Percentiles rank a stretch among this genome's conserved stretches.
phyloP scores from a whole-genome alignment of 1,140 invertebrate genomes.

The Euschistus heros region DNA sequence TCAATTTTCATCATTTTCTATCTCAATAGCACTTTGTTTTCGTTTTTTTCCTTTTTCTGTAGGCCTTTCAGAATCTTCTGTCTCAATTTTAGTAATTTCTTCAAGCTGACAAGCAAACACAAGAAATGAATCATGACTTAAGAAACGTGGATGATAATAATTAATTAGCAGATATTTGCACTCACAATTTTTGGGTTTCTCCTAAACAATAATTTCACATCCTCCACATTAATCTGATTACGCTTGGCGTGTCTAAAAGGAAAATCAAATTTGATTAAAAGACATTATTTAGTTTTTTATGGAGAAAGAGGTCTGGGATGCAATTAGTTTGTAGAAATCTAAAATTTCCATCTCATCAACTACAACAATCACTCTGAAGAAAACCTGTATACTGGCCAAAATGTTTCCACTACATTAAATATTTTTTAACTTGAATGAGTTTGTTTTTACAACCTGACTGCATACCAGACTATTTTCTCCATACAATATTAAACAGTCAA shows the following conservation, averaged over 20 bases:
- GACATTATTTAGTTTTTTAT: too few species aligned
- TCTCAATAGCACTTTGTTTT: not conserved
- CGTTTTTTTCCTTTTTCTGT: not conserved
- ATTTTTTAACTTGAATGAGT: too few species aligned
- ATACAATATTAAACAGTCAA: too few species aligned
- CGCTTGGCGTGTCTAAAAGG: conserved; percentile 11
- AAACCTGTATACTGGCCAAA: too few species aligned
- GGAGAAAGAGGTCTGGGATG: too few species aligned
- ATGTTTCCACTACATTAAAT: too few species aligned
- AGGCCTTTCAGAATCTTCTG: conserved; percentile 2
- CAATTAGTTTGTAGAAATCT: too few species aligned
- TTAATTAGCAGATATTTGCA: not conserved
- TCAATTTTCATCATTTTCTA: not conserved
- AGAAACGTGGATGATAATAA: not conserved
- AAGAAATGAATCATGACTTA: not conserved
- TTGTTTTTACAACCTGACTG: too few species aligned
- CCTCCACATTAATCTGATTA: conserved; percentile 1
- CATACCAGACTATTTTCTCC: too few species aligned
- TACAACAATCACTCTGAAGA: too few species aligned
- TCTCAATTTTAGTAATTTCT: conserved; percentile 3
- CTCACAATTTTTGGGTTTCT: conserved; percentile 15
- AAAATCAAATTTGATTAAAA: not conserved
- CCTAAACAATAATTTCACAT: conserved; percentile 2
- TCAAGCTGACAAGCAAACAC: not conserved
- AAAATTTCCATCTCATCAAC: too few species aligned